Evolutionary conservation across 2,113 vertebrate species (phyloP).

Genomic region (Petrocephalus zakoni): DNA sequence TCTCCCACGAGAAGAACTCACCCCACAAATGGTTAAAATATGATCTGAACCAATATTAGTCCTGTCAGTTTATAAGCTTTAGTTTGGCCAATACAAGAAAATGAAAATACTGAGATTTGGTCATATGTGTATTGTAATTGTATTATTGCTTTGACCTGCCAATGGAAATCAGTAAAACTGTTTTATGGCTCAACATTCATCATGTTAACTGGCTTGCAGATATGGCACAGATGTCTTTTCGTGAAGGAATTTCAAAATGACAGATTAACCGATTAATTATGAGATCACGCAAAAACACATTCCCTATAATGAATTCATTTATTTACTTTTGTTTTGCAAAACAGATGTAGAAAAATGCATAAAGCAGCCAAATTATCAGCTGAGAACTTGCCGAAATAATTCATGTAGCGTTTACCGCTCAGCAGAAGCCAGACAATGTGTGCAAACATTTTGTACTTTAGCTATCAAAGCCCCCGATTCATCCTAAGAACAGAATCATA

Average conservation of each 20-base stretch:
- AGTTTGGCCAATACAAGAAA: conserved; percentile 33
- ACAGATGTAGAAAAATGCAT: background rate
- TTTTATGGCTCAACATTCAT: conserved; percentile 51
- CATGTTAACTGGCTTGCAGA: conserved; percentile 50
- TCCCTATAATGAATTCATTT: background rate
- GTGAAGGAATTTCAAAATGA: conserved; percentile 23
- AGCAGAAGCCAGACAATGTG: background rate
- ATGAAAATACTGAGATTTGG: conserved; percentile 47
- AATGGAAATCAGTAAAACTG: conserved; percentile 51
- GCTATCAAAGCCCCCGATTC: background rate
- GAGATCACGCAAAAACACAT: background rate
- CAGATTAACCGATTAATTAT: background rate
- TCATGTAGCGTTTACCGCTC: background rate
- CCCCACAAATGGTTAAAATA: conserved; percentile 25
- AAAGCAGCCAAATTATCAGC: background rate
- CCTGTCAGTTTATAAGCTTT: conserved; percentile 17
- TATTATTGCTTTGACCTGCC: conserved; percentile 43
- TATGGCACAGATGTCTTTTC: conserved; percentile 50
- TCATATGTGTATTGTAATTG: conserved; percentile 55
- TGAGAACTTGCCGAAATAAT: background rate
- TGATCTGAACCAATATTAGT: conserved; percentile 14
- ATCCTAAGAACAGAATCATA: background rate
- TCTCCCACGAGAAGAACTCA: background rate
- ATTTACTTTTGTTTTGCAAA: background rate
- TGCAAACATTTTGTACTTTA: background rate